These are phyloP conservation scores for Brenthis hecate DNA, from an alignment of 2,888 invertebrate species.

Conservation along the genomic window DNA sequence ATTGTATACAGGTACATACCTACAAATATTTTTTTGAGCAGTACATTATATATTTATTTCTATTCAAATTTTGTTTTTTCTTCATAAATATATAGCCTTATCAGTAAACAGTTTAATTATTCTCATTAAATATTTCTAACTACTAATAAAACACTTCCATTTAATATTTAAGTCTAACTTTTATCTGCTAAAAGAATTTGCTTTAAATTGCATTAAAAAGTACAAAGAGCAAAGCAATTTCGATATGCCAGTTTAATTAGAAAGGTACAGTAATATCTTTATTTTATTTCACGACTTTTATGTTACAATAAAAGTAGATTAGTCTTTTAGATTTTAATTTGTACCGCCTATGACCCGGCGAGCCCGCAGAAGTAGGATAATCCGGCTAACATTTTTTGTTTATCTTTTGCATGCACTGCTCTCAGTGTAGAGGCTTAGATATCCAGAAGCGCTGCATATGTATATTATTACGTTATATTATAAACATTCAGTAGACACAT, in stretches of 20 bases:
- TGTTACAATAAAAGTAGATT: slow-evolving; percentile 21
- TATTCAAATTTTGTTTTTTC: no score
- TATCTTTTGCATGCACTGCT: slow-evolving; percentile 32
- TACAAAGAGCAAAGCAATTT: not conserved
- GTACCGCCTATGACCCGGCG: slow-evolving; percentile 6
- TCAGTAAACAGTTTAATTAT: no score
- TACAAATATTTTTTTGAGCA: no score
- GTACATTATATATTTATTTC: no score
- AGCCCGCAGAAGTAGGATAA: slow-evolving; percentile 28
- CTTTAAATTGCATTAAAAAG: not conserved
- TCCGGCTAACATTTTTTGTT: slow-evolving; percentile 35
- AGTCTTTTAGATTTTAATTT: slow-evolving; percentile 24
- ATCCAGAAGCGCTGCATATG: not conserved
- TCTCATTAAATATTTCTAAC: no score
- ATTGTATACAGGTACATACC: no score
- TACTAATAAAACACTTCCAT: no score
- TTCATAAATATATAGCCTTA: no score
- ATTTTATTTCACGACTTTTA: slow-evolving; percentile 11
- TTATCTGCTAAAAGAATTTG: not conserved
- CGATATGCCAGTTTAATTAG: not conserved
- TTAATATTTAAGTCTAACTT: no score
- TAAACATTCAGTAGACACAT: not conserved
- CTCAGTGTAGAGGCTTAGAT: slow-evolving; percentile 23
- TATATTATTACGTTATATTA: not conserved
- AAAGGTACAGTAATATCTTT: slow-evolving; percentile 1